phyloP scores from a whole-genome alignment of 1,140 invertebrate species.

The Drepana arcuata region DNA sequence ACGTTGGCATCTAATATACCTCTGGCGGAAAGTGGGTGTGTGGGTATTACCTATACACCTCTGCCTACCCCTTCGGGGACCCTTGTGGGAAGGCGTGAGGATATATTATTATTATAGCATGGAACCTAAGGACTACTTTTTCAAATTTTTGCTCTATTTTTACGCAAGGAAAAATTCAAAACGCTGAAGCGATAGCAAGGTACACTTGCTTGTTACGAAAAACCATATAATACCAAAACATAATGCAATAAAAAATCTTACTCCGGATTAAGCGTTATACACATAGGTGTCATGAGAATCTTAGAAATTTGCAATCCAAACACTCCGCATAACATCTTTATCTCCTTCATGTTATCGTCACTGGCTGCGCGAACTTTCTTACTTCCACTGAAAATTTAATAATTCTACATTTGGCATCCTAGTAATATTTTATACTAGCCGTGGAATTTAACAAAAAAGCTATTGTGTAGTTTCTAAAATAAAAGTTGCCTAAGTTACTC shows the following conservation, averaged over 20 bases:
- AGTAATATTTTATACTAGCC: too few relatives aligned
- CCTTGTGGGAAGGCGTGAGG: background rate
- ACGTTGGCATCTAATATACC: too few relatives aligned
- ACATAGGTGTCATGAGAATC: conserved; percentile 21
- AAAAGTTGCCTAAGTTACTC: too few relatives aligned
- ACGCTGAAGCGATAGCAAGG: conserved; percentile 13
- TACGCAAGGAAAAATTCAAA: background rate
- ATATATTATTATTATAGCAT: background rate
- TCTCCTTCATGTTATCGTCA: conserved; percentile 4
- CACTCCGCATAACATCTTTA: conserved; percentile 21
- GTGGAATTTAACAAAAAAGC: background rate
- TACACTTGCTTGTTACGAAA: conserved; percentile 13
- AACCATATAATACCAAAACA: background rate
- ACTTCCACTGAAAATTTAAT: background rate
- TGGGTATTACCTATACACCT: too few relatives aligned
- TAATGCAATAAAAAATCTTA: conserved; percentile 21
- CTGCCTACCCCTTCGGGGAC: too few relatives aligned
- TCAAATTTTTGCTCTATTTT: background rate
- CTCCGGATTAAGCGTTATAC: conserved; percentile 27
- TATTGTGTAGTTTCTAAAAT: background rate
- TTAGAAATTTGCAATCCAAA: conserved; percentile 34
- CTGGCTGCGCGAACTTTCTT: background rate
- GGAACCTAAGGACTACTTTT: background rate
- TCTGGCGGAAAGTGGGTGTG: too few relatives aligned
- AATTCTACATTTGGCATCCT: background rate